phyloP scores from a whole-genome alignment of 2,797 vertebrate genomes.

The Pseudotriccus pelzelni region DNA sequence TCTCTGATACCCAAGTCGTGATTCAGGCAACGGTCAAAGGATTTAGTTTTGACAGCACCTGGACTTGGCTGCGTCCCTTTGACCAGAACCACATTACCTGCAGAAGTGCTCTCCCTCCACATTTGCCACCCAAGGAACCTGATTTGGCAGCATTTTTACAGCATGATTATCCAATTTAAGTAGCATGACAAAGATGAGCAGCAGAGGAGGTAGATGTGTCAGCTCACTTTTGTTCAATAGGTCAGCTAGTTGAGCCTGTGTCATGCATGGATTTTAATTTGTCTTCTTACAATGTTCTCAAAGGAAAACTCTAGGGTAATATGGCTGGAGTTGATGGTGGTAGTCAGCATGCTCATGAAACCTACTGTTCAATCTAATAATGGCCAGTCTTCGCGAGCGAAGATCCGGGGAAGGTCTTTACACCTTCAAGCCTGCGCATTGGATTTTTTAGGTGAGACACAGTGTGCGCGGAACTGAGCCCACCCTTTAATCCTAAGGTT shows the following conservation, averaged over 20 bases:
- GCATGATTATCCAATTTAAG: background rate
- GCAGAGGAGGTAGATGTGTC: background rate
- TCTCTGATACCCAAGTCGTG: background rate
- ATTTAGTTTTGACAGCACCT: background rate
- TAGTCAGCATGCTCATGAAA: accelerated
- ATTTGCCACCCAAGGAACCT: background rate
- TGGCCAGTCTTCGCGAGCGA: no score
- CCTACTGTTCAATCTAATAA: no score
- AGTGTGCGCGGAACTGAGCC: no score
- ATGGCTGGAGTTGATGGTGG: background rate
- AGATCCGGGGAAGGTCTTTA: no score
- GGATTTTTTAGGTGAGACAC: no score
- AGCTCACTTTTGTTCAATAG: background rate
- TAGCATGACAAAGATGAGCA: background rate
- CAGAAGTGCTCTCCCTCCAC: background rate
- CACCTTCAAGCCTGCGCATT: no score
- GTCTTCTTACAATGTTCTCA: background rate
- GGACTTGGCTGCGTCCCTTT: background rate
- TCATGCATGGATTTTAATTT: background rate
- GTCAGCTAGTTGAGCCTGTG: background rate
- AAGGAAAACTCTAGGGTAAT: background rate
- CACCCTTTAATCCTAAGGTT: no score
- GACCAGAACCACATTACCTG: background rate
- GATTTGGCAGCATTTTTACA: background rate
- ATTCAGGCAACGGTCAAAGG: background rate